Evolutionary conservation across 2,113 vertebrate genomes (phyloP), one percentile per base, ranked within the genome.

Genomic region (Sceloporus undulatus): DNA sequence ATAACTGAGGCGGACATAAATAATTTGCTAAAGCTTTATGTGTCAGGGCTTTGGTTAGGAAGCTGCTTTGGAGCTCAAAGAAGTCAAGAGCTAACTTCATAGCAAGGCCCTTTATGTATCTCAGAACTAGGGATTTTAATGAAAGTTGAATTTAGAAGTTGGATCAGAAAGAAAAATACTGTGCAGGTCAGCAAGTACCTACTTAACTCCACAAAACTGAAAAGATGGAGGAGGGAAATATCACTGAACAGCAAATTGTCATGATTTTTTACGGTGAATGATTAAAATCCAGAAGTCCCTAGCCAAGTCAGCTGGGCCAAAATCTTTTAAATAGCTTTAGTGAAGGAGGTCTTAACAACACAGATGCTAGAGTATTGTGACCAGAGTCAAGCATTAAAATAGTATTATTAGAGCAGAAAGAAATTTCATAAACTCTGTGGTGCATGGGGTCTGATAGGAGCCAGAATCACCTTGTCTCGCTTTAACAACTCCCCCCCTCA

Each of bases 71-170:
- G 48, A 25, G 14, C 66, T 82, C 80, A 85, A 3, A 0, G 89
- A 68, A 88, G 10, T 16, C 38, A 4, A 27, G 48, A 81, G 2
- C 38, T 76, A 54, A 4, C 14, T 66, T 11, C 84, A 62, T 52
- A 38, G 13, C 19, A 42, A 25, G 34, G 68, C 65, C 25, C 85
- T 89, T 62, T 82, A 71, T 25, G 68, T 59, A 78, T n/a, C 84
- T 8, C 38, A 48, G 66, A 27, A 52, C 62, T 73, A 9, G 87
- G 38, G n/a, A 38, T 13, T 56, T 29, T 9, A 52, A 25, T 85
- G 76, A 42, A 2, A 88, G 91, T 89, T 82, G 71, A 66, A 75
- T 80, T 34, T 48, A 74, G 66, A 73, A 42, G 21, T 48, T 59
- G 27, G 82, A 27, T 48, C 19, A 48, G 48, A 42, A 29, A 25